Conservation (phyloP, 2,888 invertebrate species). For the Linnaemya vulpina region DNA sequence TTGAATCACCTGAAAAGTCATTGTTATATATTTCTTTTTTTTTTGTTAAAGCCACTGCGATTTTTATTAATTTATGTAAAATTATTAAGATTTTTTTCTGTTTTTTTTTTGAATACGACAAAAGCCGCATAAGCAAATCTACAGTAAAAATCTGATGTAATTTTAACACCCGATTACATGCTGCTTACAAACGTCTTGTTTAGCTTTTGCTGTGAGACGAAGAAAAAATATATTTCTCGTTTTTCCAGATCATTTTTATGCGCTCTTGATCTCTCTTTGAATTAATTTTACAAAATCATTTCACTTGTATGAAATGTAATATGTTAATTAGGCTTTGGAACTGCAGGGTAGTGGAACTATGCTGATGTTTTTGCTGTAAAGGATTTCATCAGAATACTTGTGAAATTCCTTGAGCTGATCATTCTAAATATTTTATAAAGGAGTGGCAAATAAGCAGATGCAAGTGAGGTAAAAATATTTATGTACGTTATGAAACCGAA, state of each 20-base stretch:
- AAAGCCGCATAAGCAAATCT: constrained; percentile 18
- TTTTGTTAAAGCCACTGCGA: background rate
- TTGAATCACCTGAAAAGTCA: constrained; percentile 36
- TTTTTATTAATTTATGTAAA: constrained; percentile 64
- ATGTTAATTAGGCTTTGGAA: constrained; percentile 32
- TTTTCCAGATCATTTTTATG: constrained; percentile 24
- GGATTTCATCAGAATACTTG: constrained; percentile 52
- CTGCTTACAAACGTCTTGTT: constrained; percentile 37
- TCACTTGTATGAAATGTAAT: background rate
- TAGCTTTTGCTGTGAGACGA: constrained; percentile 12
- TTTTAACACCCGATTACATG: constrained; percentile 66
- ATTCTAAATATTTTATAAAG: constrained; percentile 19
- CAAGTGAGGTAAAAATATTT: background rate
- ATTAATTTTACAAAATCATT: background rate
- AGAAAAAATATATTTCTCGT: constrained; percentile 22
- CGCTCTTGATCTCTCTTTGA: constrained; percentile 12
- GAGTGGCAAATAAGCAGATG: background rate
- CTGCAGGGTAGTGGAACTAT: background rate
- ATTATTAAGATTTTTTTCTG: constrained; percentile 46
- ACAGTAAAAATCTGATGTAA: constrained; percentile 68
- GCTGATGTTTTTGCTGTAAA: constrained; percentile 32
- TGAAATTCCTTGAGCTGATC: background rate
- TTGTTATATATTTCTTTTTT: constrained; percentile 43
- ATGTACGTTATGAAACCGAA: too few species aligned
- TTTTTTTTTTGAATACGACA: constrained; percentile 25